Evolutionary conservation across 92 coral and sea anemone species (phyloP), one percentile per base, ranked within the genome.

Genomic region (Pocillopora meandrina): DNA sequence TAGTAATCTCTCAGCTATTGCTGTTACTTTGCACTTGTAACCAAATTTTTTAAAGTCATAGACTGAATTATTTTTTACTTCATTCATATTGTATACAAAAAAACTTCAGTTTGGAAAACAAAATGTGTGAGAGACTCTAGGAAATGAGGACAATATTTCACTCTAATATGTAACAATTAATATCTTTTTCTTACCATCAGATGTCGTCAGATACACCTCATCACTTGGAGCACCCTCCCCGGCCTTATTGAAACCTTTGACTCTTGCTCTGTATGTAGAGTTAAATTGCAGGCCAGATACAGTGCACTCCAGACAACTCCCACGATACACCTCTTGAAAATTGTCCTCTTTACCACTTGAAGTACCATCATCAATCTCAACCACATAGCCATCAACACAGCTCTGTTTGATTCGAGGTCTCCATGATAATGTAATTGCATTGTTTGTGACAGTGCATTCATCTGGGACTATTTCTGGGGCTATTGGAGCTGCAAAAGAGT

Each of bases 381-480:
- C 98, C 84, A 92, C 92, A 82, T 89, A 96, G 19, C 98, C 96
- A 59, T 96, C 98, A n/a, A 95, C 89, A 80, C 95, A 92, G 63
- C 96, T 92, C 70, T 91, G 98, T 63, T 96, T 90, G 52, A 42
- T 42, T 2, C 94, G 93, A 14, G 98, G 93, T 86, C 87, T 92
- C 98, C 98, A 96, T 71, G 96, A 89, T 72, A 96, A 89, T 13
- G 95, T 92, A 74, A 96, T 96, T 21, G 98, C 93, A 85, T 96
- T 95, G 89, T 89, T 94, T 42, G 95, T 89, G 65, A 96, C 98
- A 13, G 96, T 94, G 79, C 98, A 96, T 34, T 88, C 96, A 82
- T 96, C 96, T 56, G 98, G 98, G 12, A 94, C 88, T 62, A 96
- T 94, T 82, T 96, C 98, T 76, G 98, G 98, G 9, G 98, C 92